phyloP scores from a whole-genome alignment of 2,888 invertebrate species.

The Tipula vernalis region DNA sequence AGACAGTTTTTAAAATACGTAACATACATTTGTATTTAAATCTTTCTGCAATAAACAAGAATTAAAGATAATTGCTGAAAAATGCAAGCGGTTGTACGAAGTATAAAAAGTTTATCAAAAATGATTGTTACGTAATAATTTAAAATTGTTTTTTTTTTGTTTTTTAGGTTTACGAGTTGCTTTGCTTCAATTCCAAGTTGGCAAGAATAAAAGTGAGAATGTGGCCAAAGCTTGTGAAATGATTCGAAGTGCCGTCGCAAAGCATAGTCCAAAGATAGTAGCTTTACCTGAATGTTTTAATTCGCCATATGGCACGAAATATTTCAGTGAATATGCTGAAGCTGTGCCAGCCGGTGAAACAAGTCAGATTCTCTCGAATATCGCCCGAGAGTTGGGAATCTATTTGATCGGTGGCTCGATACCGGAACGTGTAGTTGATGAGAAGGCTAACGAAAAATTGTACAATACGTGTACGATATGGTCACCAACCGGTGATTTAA shows the following conservation, averaged over 20 bases:
- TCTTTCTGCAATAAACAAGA: neutral
- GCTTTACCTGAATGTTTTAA: conserved; percentile 85
- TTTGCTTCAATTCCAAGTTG: conserved; percentile 63
- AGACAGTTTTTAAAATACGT: neutral
- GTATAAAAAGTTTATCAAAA: neutral
- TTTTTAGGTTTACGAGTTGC: conserved; percentile 55
- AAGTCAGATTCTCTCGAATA: conserved; percentile 50
- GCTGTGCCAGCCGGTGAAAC: conserved; percentile 72
- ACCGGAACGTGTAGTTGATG: conserved; percentile 54
- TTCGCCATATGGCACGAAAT: conserved; percentile 74
- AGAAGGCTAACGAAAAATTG: conserved; percentile 39
- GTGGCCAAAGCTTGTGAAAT: conserved; percentile 51
- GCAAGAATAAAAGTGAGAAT: conserved; percentile 57
- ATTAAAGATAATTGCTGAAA: neutral
- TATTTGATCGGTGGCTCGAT: conserved; percentile 83
- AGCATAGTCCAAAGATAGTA: conserved; percentile 46
- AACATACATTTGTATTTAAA: too few species aligned
- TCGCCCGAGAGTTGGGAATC: conserved; percentile 62
- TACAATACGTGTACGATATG: conserved; percentile 86
- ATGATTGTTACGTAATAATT: neutral
- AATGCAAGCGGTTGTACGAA: neutral
- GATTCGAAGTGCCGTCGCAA: conserved; percentile 51
- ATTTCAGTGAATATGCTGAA: conserved; percentile 77
- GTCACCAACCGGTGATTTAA: conserved; percentile 60
- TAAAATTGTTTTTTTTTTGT: neutral